Conservation (phyloP, 2,888 invertebrate genomes). For the Reticulitermes lucifugus region DNA sequence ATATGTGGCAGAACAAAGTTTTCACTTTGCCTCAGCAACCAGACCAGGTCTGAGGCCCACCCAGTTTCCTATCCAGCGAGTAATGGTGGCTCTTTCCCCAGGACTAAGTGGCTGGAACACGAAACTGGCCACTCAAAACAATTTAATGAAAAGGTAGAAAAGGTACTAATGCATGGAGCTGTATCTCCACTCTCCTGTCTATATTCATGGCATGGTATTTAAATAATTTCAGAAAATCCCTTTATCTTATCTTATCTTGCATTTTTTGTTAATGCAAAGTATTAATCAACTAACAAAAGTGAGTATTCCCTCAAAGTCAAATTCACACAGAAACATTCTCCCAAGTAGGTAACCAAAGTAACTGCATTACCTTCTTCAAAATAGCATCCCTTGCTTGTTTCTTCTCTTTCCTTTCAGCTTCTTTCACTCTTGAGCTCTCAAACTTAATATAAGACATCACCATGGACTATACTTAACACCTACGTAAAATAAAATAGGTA, state of each 20-base stretch:
- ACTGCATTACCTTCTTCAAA: conserved; percentile 55
- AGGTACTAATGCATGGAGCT: too few species aligned
- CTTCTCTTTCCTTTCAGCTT: conserved; percentile 56
- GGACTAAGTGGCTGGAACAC: too few species aligned
- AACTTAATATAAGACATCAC: conserved; percentile 57
- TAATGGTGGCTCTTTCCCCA: too few species aligned
- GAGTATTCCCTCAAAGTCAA: too few species aligned
- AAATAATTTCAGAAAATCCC: not conserved
- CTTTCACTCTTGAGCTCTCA: conserved; percentile 57
- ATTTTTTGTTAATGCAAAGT: not conserved
- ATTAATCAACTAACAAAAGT: not conserved
- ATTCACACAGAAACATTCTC: too few species aligned
- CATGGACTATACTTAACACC: too few species aligned
- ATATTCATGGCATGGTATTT: not conserved
- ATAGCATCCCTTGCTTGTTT: conserved; percentile 57
- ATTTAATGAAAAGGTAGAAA: too few species aligned
- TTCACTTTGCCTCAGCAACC: not conserved
- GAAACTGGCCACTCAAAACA: too few species aligned
- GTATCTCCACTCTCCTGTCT: not conserved
- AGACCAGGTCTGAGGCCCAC: not conserved
- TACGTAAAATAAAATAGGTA: too few species aligned
- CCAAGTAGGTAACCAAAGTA: not conserved
- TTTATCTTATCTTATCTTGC: not conserved
- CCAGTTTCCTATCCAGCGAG: not conserved
- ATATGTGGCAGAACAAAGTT: not conserved